A percentile compares a stretch with the other conserved stretches of the same genome.
Conservation (phyloP, 2,797 vertebrate species). For the Molossus alvarezi region DNA sequence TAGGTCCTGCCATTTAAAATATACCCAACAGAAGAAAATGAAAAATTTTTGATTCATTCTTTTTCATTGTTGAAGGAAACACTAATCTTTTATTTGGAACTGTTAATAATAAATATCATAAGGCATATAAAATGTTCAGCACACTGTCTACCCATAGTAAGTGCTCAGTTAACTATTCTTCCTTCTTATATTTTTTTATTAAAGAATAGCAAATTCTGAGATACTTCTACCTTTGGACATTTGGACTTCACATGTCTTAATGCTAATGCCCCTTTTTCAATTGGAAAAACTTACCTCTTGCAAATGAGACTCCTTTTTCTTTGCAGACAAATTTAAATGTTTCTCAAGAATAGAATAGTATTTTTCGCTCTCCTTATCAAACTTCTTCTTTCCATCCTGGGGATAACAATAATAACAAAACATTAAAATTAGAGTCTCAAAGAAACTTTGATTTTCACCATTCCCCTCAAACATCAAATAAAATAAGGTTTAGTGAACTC, state of each 20-base stretch:
- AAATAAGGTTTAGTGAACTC: background rate
- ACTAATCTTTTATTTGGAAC: conserved; percentile 58
- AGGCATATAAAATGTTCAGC: background rate
- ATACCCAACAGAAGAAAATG: background rate
- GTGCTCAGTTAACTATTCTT: background rate
- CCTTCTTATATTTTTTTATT: background rate
- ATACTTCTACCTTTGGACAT: background rate
- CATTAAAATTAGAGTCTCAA: conserved; percentile 64
- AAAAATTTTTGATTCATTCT: conserved; percentile 30
- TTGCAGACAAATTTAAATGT: conserved; percentile 98
- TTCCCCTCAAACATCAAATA: background rate
- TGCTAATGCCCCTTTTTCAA: background rate
- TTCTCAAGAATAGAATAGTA: conserved; percentile 98
- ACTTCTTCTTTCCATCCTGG: conserved; percentile 99
- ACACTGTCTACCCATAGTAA: background rate
- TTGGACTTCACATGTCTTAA: background rate
- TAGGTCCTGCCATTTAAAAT: conserved; percentile 58
- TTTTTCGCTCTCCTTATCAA: conserved; percentile 99
- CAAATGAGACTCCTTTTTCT: conserved; percentile 98
- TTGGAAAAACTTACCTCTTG: conserved; percentile 93
- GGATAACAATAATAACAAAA: conserved; percentile 63
- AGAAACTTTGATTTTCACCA: conserved; percentile 7
- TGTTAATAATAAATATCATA: background rate
- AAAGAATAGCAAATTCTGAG: background rate
- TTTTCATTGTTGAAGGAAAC: background rate